Evolutionary conservation across 2,113 vertebrate genomes (phyloP).

Genomic region (Xerus inauris): DNA sequence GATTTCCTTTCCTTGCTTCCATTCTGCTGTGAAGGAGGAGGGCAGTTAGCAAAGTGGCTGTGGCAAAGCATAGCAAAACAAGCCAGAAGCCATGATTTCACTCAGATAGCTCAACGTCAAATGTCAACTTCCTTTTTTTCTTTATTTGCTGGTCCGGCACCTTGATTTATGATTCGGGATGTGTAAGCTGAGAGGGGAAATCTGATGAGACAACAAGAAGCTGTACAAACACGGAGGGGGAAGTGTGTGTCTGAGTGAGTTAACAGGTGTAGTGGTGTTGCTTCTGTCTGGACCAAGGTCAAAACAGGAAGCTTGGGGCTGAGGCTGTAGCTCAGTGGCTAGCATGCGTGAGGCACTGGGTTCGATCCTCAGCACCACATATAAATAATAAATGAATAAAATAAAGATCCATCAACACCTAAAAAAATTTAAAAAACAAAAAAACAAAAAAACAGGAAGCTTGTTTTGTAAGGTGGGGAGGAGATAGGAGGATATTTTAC

Average conservation of each 20-base stretch:
- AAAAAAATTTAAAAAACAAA: no score
- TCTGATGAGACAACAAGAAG: conserved; percentile 66
- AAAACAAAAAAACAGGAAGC: conserved; percentile 78
- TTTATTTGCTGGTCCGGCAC: conserved; percentile 41
- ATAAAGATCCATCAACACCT: no score
- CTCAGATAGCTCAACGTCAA: conserved; percentile 22
- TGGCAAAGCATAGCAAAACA: conserved; percentile 32
- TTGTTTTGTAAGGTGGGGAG: conserved; percentile 55
- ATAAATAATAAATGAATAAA: no score
- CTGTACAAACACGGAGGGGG: conserved; percentile 44
- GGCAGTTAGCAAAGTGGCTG: conserved; percentile 13
- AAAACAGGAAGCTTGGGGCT: conserved; percentile 76
- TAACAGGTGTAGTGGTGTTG: conserved; percentile 75
- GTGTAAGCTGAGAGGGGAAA: conserved; percentile 66
- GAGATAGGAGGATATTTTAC: conserved; percentile 47
- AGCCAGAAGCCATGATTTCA: neutral
- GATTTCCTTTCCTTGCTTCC: conserved; percentile 78
- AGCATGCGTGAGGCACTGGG: no score
- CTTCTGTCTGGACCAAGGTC: conserved; percentile 70
- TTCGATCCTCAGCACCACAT: no score
- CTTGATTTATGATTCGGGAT: conserved; percentile 43
- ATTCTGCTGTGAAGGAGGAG: conserved; percentile 83
- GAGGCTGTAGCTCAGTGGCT: no score
- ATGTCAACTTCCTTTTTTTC: conserved; percentile 1
- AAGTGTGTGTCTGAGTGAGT: neutral